Evolutionary conservation across 2,113 vertebrate species (phyloP).

Genomic region (Pyrgilauda ruficollis): DNA sequence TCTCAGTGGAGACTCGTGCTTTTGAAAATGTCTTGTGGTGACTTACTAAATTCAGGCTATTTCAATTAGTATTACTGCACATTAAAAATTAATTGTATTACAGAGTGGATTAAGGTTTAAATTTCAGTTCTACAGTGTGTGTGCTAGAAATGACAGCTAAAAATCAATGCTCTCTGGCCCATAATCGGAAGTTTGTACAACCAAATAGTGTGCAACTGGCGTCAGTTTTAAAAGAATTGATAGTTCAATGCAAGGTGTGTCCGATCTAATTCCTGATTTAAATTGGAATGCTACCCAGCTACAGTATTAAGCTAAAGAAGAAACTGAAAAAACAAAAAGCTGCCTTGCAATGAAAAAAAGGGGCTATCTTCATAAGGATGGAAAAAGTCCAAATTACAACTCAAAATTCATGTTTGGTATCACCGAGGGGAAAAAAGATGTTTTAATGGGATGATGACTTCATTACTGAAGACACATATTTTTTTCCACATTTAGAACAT

Average conservation of each 20-base stretch:
- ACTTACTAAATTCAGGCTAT: slow-evolving; percentile 88
- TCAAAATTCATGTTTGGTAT: slow-evolving; percentile 1
- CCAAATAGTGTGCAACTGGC: slow-evolving; percentile 46
- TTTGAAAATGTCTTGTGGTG: slow-evolving; percentile 87
- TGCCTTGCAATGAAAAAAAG: slow-evolving; percentile 17
- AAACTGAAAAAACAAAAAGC: slow-evolving; percentile 3
- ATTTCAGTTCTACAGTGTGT: slow-evolving; percentile 83
- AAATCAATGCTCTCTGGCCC: slow-evolving; percentile 79
- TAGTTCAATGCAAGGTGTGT: slow-evolving; percentile 68
- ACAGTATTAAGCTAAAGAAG: slow-evolving; percentile 4
- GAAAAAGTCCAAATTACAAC: slow-evolving; percentile 38
- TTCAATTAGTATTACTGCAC: slow-evolving; percentile 97
- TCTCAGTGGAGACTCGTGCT: slow-evolving; percentile 84
- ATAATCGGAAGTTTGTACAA: slow-evolving; percentile 64
- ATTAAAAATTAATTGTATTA: slow-evolving; percentile 97
- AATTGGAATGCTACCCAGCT: slow-evolving; percentile 21
- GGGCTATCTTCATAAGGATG: background rate
- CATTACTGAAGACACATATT: background rate
- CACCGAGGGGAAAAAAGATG: slow-evolving; percentile 32
- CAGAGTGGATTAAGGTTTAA: slow-evolving; percentile 90
- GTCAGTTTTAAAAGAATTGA: slow-evolving; percentile 70
- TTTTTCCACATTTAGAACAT: background rate
- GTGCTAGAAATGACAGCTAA: slow-evolving; percentile 84
- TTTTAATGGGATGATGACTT: slow-evolving; percentile 57
- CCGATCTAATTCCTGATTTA: slow-evolving; percentile 60